These are phyloP conservation scores for Drosophila austrosaltans DNA, from an alignment of 2,888 invertebrate species.

Conservation along the genomic window DNA sequence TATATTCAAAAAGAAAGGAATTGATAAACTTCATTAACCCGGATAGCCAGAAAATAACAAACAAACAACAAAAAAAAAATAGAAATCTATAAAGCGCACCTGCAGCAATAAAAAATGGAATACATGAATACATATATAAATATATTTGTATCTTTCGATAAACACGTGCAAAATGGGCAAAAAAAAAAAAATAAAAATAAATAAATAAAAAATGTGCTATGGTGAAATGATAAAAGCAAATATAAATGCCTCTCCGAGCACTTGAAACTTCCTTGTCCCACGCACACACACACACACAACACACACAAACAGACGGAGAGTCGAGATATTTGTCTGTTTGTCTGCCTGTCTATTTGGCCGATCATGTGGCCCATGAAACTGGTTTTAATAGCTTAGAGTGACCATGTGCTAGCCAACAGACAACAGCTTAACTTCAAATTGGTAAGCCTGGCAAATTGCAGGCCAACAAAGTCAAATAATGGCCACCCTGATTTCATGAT, in stretches of 20 bases:
- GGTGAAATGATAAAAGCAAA: conserved; percentile 56
- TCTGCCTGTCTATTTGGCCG: conserved; percentile 33
- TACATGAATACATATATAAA: conserved; percentile 3
- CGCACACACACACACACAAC: conserved; percentile 7
- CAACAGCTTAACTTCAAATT: conserved; percentile 21
- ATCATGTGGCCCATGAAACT: conserved; percentile 56
- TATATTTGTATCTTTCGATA: conserved; percentile 22
- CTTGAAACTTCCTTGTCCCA: conserved; percentile 58
- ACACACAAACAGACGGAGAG: background rate
- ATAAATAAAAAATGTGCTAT: conserved; percentile 28
- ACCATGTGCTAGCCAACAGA: conserved; percentile 24
- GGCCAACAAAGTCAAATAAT: conserved; percentile 43
- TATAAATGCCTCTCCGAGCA: conserved; percentile 18
- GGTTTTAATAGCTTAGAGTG: conserved; percentile 56
- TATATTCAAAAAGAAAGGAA: background rate
- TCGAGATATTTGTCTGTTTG: conserved; percentile 23
- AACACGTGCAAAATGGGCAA: conserved; percentile 55
- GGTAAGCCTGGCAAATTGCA: conserved; percentile 36
- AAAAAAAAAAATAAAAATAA: conserved; percentile 1
- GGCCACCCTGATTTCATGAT: conserved; percentile 60
- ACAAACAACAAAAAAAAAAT: background rate
- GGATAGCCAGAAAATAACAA: background rate
- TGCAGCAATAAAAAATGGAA: conserved; percentile 6
- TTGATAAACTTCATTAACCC: background rate
- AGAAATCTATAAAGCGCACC: conserved; percentile 2